Evolutionary conservation across 2,113 vertebrate species (phyloP).

Genomic region (Megaleporinus macrocephalus): DNA sequence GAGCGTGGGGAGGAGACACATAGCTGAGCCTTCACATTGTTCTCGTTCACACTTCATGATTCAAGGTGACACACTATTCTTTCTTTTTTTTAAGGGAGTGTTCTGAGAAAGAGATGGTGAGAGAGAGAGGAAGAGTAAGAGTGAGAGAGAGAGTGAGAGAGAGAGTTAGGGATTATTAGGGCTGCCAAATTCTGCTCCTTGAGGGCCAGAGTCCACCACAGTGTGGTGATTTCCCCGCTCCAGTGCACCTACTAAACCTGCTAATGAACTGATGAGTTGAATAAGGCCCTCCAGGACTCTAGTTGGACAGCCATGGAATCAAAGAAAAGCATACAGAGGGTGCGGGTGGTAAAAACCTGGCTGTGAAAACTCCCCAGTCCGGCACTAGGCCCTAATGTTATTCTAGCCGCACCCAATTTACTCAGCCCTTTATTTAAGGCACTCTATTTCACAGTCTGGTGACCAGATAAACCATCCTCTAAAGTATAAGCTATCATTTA

Average conservation of each 20-base stretch:
- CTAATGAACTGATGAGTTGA: neutral
- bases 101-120: neutral
- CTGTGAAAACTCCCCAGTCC: slow-evolving; percentile 48
- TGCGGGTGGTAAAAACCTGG: slow-evolving; percentile 44
- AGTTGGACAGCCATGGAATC: neutral
- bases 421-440: slow-evolving; percentile 43
- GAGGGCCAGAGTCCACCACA: neutral
- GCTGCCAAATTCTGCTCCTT: neutral
- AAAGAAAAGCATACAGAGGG: slow-evolving; percentile 7
- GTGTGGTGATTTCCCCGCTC: neutral
- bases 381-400: slow-evolving; percentile 34
- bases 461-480: slow-evolving; percentile 44
- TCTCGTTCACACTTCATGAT: slow-evolving; percentile 45
- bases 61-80: neutral
- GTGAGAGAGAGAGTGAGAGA: slow-evolving; percentile 23
- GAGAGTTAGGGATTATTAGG: neutral
- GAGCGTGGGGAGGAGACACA: slow-evolving; percentile 30
- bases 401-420: slow-evolving; percentile 45
- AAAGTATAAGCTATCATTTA: slow-evolving; percentile 44
- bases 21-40: slow-evolving; percentile 39
- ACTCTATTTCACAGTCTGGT: slow-evolving; percentile 53
- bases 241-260: neutral
- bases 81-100: neutral
- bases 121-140: slow-evolving; percentile 30
- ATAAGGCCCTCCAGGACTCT: too few species aligned